Conservation (phyloP, 1,140 invertebrate genomes). For the Lysiphlebus fabarum region DNA sequence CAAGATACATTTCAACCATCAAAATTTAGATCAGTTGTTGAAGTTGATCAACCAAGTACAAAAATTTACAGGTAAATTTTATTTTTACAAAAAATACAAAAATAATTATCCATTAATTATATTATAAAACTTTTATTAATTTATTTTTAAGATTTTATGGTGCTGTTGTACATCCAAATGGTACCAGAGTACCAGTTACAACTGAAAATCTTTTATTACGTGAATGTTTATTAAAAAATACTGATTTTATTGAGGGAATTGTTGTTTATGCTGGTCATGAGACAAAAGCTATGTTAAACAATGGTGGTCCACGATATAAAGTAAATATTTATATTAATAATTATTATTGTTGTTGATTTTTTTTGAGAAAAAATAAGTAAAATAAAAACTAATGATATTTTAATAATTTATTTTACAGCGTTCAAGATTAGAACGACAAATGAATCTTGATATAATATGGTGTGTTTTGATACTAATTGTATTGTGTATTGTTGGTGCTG, state of each 20-base stretch:
- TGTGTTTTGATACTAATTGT: constrained; percentile 91
- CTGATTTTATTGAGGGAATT: constrained; percentile 91
- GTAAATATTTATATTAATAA: constrained; percentile 26
- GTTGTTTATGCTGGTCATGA: constrained; percentile 97
- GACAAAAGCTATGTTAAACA: constrained; percentile 97
- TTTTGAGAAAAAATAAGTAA: not conserved
- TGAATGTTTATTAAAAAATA: constrained; percentile 92
- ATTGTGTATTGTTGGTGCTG: constrained; percentile 86
- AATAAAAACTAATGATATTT: constrained; percentile 1
- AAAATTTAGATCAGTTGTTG: constrained; percentile 79
- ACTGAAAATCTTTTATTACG: constrained; percentile 92
- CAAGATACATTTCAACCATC: constrained; percentile 73
- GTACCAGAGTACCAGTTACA: constrained; percentile 75
- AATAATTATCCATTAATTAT: no score
- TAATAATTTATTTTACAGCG: constrained; percentile 50
- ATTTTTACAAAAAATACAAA: not conserved
- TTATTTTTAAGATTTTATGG: constrained; percentile 72
- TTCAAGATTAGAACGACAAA: constrained; percentile 85
- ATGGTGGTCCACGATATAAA: constrained; percentile 93
- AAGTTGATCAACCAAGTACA: constrained; percentile 90
- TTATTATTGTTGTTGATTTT: no score
- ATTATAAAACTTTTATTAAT: constrained; percentile 11
- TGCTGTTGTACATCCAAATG: constrained; percentile 78
- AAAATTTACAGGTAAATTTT: constrained; percentile 77
- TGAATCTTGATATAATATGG: constrained; percentile 96